phyloP scores from a whole-genome alignment of 2,113 vertebrate genomes.

The Equus quagga region DNA sequence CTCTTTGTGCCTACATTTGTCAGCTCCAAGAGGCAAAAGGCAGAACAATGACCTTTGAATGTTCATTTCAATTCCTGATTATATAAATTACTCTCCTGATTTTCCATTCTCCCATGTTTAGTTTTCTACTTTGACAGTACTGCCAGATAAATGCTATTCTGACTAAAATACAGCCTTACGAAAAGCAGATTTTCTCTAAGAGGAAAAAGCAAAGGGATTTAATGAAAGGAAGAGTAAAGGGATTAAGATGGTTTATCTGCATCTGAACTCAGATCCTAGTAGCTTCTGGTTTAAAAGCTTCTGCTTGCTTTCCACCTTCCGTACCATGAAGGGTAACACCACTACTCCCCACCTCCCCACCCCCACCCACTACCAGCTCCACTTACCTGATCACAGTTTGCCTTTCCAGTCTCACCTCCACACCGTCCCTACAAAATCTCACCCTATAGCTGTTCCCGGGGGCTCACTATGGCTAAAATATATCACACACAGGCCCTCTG shows the following conservation, averaged over 20 bases:
- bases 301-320: not conserved
- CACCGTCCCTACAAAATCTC: not conserved
- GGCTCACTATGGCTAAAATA: not conserved
- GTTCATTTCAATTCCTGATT: not conserved
- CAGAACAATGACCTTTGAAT: not conserved
- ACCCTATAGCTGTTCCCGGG: not conserved
- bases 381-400: not conserved
- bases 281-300: not conserved
- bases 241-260: not conserved
- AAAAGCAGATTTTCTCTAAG: not conserved
- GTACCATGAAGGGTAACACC: not conserved
- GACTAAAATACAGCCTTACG: not conserved
- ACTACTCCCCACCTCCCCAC: accelerated
- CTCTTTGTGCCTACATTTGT: not conserved
- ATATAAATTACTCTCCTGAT: not conserved
- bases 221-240: not conserved
- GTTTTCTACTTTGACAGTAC: not conserved
- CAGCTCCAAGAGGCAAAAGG: not conserved
- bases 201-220: not conserved
- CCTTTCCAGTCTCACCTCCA: not conserved
- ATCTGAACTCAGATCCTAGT: not conserved
- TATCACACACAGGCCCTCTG: not conserved
- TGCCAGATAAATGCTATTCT: not conserved
- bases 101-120: not conserved
- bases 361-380: not conserved